Percentiles rank a stretch among this genome's conserved stretches.
phyloP scores from a whole-genome alignment of 1,140 invertebrate genomes.

The Bombus consobrinus region DNA sequence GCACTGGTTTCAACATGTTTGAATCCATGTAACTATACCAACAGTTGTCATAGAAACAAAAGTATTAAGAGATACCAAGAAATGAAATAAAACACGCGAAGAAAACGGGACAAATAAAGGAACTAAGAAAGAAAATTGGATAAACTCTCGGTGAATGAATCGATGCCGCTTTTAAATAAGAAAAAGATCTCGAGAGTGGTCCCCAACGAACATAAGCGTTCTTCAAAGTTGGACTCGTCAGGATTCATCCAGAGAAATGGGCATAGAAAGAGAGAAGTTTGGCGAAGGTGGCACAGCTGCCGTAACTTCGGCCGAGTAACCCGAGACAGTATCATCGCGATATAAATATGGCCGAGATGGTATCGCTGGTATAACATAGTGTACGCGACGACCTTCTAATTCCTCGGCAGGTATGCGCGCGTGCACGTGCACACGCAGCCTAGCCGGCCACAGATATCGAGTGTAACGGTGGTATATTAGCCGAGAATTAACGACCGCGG shows the following conservation, averaged over 20 bases:
- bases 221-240: neutral
- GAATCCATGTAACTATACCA: no score
- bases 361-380: slow-evolving; percentile 75
- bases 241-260: neutral
- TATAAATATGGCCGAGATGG: slow-evolving; percentile 70
- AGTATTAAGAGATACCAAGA: neutral
- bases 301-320: slow-evolving; percentile 62
- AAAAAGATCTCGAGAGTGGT: neutral
- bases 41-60: no score
- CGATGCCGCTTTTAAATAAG: neutral
- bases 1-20: no score
- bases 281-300: slow-evolving; percentile 39
- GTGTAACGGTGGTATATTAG: slow-evolving; percentile 70
- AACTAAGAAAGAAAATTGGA: neutral
- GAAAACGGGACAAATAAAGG: neutral
- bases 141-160: neutral
- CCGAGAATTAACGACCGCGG: slow-evolving; percentile 69
- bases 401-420: slow-evolving; percentile 65
- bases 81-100: no score
- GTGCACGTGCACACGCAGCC: slow-evolving; percentile 43
- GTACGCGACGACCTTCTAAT: slow-evolving; percentile 75
- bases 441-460: slow-evolving; percentile 51
- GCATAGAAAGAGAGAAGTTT: neutral
- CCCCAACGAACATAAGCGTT: neutral
- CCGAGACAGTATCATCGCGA: slow-evolving; percentile 68